These are phyloP conservation scores for Rhizomys pruinosus DNA, from an alignment of 2,113 vertebrate species.

Conservation along the genomic window DNA sequence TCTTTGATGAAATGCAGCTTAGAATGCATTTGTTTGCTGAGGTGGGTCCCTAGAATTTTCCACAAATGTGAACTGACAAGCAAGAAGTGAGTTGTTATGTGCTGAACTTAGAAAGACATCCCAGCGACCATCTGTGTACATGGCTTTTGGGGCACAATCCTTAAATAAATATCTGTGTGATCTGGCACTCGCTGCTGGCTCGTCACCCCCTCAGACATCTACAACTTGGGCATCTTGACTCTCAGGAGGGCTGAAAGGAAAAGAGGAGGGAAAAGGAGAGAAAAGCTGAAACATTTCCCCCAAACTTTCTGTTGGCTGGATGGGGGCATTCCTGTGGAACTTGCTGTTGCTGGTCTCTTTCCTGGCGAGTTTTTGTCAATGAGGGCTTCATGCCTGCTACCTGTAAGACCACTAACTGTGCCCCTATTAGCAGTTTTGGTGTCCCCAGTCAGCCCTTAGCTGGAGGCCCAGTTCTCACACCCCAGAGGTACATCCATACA, in stretches of 20 bases:
- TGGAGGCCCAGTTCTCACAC: background rate
- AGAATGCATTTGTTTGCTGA: constrained; percentile 47
- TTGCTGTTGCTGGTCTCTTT: background rate
- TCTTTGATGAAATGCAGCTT: constrained; percentile 33
- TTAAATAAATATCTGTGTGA: too few relatives aligned
- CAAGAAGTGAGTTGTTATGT: background rate
- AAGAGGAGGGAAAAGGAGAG: background rate
- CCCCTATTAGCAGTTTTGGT: fast-evolving
- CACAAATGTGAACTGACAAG: background rate
- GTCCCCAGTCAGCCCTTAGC: background rate
- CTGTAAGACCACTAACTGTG: background rate
- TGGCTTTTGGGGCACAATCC: background rate
- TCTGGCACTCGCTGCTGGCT: background rate
- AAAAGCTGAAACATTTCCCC: background rate
- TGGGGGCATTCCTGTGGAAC: too few relatives aligned
- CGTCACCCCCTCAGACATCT: background rate
- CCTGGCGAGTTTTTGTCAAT: background rate
- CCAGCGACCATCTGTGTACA: too few relatives aligned
- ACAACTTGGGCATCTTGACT: background rate
- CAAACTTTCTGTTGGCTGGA: background rate
- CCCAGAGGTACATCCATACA: background rate
- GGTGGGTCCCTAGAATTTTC: background rate
- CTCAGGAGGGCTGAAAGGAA: background rate
- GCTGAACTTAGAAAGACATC: background rate
- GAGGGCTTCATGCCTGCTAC: background rate